These are phyloP conservation scores for Pinctada fucata DNA, from an alignment of 2,888 invertebrate species.

Conservation along the genomic window DNA sequence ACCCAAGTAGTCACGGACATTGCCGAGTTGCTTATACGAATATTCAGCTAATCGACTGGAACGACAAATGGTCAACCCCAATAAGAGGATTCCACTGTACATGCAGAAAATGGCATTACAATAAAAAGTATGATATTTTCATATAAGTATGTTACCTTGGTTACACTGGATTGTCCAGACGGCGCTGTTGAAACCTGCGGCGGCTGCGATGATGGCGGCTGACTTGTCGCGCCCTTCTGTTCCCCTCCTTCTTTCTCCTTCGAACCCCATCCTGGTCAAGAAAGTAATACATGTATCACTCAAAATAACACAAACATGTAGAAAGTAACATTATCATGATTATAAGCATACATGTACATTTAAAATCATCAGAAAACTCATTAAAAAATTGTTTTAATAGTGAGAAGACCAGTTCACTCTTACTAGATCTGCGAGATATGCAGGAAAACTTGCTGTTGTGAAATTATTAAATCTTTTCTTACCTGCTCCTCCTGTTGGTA, in stretches of 20 bases:
- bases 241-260: conserved; percentile 77
- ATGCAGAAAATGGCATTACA: too few species aligned
- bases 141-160: conserved; percentile 41
- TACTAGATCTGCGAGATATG: too few species aligned
- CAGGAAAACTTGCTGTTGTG: too few species aligned
- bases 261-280: conserved; percentile 84
- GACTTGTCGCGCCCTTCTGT: conserved; percentile 62
- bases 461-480: conserved; percentile 15
- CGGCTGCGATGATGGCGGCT: conserved; percentile 74
- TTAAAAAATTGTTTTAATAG: too few species aligned
- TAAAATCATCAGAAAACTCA: background rate
- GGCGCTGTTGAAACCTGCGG: conserved; percentile 72
- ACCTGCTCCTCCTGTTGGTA: conserved; percentile 84
- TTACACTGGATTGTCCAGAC: conserved; percentile 64
- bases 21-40: too few species aligned
- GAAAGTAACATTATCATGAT: background rate
- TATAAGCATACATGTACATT: background rate
- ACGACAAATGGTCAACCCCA: too few species aligned
- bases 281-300: background rate
- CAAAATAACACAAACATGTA: background rate
- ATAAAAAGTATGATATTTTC: too few species aligned
- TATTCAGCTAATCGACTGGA: too few species aligned
- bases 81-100: too few species aligned
- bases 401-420: too few species aligned
- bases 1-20: too few species aligned